A percentile compares a stretch with the other conserved stretches of the same genome.
Evolutionary conservation across 2,888 invertebrate genomes (phyloP).

Genomic region (Cactoblastis cactorum): DNA sequence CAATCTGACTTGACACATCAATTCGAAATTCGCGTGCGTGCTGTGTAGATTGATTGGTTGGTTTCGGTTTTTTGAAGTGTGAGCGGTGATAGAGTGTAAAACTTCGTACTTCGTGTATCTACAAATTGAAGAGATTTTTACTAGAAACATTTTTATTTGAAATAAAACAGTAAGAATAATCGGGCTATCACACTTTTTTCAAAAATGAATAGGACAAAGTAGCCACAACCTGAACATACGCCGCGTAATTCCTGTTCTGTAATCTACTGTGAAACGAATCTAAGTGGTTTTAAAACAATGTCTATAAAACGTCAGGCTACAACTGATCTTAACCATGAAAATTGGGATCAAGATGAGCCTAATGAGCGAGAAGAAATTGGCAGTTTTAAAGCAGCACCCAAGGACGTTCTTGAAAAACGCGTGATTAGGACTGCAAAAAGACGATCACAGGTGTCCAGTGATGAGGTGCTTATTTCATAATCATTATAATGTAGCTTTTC

Average conservation of each 20-base stretch:
- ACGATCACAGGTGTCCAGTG: conserved; percentile 52
- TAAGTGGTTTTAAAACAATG: conserved; percentile 62
- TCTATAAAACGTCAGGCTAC: conserved; percentile 86
- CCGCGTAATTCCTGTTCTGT: not conserved
- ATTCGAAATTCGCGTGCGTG: no score
- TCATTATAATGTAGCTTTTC: not conserved
- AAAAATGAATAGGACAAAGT: not conserved
- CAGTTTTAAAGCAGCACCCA: conserved; percentile 81
- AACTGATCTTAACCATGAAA: conserved; percentile 88
- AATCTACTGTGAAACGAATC: not conserved
- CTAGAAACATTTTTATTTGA: no score
- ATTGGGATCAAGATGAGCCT: conserved; percentile 90
- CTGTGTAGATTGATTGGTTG: no score
- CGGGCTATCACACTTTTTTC: not conserved
- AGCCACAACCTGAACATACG: conserved; percentile 18
- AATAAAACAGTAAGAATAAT: not conserved
- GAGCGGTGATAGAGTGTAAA: no score
- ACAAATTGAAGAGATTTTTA: no score
- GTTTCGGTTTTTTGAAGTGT: no score
- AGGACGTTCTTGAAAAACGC: conserved; percentile 85
- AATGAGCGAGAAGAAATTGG: conserved; percentile 84
- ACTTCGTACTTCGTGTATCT: no score
- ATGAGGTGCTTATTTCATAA: conserved; percentile 33
- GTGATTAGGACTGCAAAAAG: conserved; percentile 89
- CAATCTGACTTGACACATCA: no score